Conservation (phyloP, 2,113 vertebrate genomes). For the Coptodon rendalli region DNA sequence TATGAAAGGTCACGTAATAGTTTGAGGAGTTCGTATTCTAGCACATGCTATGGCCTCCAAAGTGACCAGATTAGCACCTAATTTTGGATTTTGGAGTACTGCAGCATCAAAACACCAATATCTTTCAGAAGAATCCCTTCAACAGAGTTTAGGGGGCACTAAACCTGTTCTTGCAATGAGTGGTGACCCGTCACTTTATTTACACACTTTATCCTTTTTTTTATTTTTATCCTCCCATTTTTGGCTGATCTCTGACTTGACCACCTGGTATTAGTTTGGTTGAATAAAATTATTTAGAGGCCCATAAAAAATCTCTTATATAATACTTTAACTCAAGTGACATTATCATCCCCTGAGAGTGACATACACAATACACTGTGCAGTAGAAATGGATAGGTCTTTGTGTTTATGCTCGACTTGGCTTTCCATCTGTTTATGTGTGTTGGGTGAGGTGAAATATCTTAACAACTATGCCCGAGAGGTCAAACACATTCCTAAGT, state of each 20-base stretch:
- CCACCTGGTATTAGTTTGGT: background rate
- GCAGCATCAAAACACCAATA: background rate
- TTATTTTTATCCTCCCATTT: background rate
- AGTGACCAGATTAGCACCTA: background rate
- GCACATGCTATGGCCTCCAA: background rate
- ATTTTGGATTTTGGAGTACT: background rate
- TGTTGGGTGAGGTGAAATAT: background rate
- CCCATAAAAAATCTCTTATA: background rate
- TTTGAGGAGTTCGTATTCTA: background rate
- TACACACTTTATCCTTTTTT: background rate
- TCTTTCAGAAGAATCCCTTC: background rate
- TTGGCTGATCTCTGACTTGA: background rate
- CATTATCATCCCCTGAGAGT: background rate
- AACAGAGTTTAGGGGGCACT: background rate
- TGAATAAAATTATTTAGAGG: background rate
- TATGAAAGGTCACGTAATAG: background rate
- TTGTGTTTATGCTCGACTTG: background rate
- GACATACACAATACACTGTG: background rate
- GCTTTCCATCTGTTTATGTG: background rate
- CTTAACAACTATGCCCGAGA: constrained; percentile 10
- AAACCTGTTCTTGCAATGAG: background rate
- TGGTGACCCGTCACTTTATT: background rate
- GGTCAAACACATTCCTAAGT: constrained; percentile 55
- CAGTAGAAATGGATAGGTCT: background rate
- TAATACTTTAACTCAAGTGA: background rate